A percentile compares a stretch with the other conserved stretches of the same genome.
Evolutionary conservation across 2,797 vertebrate genomes (phyloP).

Genomic region (Peromyscus attwateri): DNA sequence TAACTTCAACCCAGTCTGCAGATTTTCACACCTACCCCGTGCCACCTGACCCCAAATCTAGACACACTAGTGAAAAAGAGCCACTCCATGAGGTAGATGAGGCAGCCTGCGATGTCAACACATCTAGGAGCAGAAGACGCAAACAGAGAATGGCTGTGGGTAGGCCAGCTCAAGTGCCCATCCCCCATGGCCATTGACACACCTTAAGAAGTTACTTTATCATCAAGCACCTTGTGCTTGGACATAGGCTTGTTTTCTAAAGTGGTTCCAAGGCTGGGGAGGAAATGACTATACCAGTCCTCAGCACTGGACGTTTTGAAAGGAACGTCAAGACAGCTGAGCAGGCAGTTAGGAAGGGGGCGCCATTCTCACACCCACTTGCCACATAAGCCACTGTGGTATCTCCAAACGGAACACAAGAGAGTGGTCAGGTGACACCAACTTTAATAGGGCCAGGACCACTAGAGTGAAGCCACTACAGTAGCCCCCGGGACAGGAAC

Average conservation of each 20-base stretch:
- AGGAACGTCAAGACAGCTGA: neutral
- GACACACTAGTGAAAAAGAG: neutral
- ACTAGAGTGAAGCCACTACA: rapidly evolving
- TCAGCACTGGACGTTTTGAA: rapidly evolving
- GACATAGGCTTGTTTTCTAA: too few relatives aligned
- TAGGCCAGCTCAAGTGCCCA: neutral
- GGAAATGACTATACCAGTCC: rapidly evolving
- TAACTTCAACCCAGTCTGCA: neutral
- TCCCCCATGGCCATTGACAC: rapidly evolving
- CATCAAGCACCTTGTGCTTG: rapidly evolving
- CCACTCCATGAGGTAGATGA: neutral
- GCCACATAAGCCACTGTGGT: neutral
- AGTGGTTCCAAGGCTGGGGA: rapidly evolving
- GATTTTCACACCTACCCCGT: neutral
- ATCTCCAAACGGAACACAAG: neutral
- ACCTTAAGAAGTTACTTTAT: rapidly evolving
- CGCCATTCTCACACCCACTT: neutral
- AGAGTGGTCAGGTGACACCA: neutral
- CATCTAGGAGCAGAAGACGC: rapidly evolving
- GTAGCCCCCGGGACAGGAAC: neutral
- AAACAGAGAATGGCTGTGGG: neutral
- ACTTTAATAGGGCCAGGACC: neutral
- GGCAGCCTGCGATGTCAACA: rapidly evolving
- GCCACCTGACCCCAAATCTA: neutral
- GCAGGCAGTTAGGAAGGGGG: neutral